phyloP scores from a whole-genome alignment of 2,888 invertebrate genomes.

The Osmoderma eremita region DNA sequence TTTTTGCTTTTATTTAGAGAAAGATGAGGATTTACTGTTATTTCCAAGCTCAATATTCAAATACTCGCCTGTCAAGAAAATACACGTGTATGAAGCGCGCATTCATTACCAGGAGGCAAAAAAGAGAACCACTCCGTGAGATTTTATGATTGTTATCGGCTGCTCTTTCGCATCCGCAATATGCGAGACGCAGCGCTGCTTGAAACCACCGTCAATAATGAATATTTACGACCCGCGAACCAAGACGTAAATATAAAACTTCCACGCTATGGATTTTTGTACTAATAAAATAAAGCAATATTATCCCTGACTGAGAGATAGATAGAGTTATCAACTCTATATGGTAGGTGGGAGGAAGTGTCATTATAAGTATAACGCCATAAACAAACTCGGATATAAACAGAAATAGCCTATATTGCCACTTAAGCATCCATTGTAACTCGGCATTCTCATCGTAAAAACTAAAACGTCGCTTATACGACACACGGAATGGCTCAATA shows the following conservation, averaged over 20 bases:
- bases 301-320: slow-evolving; percentile 14
- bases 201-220: slow-evolving; percentile 30
- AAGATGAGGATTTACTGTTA: too few species aligned
- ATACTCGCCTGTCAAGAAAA: too few species aligned
- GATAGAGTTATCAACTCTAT: slow-evolving; percentile 23
- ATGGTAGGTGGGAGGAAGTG: slow-evolving; percentile 25
- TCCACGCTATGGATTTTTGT: slow-evolving; percentile 12
- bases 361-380: slow-evolving; percentile 38
- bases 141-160: slow-evolving; percentile 24
- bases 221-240: slow-evolving; percentile 35
- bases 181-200: neutral
- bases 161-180: slow-evolving; percentile 11
- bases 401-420: slow-evolving; percentile 49
- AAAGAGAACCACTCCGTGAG: neutral
- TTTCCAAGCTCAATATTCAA: too few species aligned
- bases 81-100: too few species aligned
- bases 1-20: too few species aligned
- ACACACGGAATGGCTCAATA: slow-evolving; percentile 53
- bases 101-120: neutral
- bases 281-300: slow-evolving; percentile 35
- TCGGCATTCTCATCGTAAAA: slow-evolving; percentile 51
- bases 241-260: slow-evolving; percentile 13
- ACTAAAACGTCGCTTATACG: slow-evolving; percentile 53
- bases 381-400: slow-evolving; percentile 44
- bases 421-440: slow-evolving; percentile 48